Evolutionary conservation across 2,797 vertebrate species (phyloP).

Genomic region (Oreonectes daqikongensis): DNA sequence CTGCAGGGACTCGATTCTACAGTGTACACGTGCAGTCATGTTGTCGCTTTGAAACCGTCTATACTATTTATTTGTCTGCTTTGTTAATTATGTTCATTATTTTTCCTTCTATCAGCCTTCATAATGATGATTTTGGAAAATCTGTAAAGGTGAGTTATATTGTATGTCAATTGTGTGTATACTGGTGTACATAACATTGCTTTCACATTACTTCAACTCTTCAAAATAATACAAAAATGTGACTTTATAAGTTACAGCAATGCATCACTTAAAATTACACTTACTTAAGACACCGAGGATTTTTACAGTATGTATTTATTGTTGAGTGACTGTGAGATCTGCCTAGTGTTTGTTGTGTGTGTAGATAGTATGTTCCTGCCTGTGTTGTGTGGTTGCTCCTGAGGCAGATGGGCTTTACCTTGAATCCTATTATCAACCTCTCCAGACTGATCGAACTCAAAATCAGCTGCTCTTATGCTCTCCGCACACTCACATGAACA

Average conservation of each 20-base stretch:
- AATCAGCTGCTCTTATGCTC: slow-evolving; percentile 27
- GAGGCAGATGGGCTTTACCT: slow-evolving; percentile 44
- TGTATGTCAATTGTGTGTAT: not conserved
- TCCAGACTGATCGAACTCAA: slow-evolving; percentile 29
- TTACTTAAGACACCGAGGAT: no score
- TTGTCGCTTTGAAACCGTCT: no score
- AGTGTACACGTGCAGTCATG: no score
- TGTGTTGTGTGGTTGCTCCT: slow-evolving; percentile 32
- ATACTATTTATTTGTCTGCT: not conserved
- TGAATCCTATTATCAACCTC: slow-evolving; percentile 60
- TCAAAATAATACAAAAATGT: no score
- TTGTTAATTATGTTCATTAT: slow-evolving; percentile 14
- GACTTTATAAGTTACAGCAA: no score
- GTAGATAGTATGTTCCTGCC: slow-evolving; percentile 15
- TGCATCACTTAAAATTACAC: no score
- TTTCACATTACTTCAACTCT: no score
- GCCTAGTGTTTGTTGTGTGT: not conserved
- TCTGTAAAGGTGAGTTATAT: slow-evolving; percentile 31
- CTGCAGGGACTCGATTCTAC: no score
- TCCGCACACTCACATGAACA: slow-evolving; percentile 16
- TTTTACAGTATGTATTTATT: no score
- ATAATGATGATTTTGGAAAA: not conserved
- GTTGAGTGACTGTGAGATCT: no score
- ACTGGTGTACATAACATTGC: not conserved
- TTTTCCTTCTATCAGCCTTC: not conserved